A percentile compares a stretch with the other conserved stretches of the same genome.
These are phyloP conservation scores for Oreocharis arfaki DNA, from an alignment of 2,113 vertebrate genomes.

Conservation along the genomic window DNA sequence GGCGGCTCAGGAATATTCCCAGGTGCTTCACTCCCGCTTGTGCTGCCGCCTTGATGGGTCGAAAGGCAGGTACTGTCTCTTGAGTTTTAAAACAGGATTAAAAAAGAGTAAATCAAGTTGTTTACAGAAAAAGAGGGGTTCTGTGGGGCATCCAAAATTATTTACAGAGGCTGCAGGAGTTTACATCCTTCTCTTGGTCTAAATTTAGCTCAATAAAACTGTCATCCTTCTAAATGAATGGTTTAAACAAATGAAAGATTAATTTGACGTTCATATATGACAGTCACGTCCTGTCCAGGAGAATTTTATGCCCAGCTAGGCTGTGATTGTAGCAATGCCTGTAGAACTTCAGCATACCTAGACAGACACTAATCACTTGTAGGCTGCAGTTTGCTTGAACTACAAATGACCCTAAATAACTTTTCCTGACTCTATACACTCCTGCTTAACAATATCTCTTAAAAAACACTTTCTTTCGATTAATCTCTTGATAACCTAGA, in stretches of 20 bases:
- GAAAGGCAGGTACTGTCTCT: background rate
- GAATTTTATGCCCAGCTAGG: background rate
- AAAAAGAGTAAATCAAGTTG: background rate
- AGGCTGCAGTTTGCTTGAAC: background rate
- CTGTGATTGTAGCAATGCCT: background rate
- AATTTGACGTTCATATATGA: background rate
- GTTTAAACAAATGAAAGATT: background rate
- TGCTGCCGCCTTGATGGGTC: background rate
- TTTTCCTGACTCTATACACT: background rate
- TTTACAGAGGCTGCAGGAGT: background rate
- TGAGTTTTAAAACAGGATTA: background rate
- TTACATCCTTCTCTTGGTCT: background rate
- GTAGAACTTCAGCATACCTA: background rate
- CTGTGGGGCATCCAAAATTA: background rate
- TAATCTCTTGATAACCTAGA: background rate
- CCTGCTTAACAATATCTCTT: background rate
- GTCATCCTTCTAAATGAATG: background rate
- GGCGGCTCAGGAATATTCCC: background rate
- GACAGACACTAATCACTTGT: background rate
- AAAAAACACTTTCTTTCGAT: background rate
- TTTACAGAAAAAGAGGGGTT: background rate
- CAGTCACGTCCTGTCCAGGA: background rate
- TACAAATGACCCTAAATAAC: background rate
- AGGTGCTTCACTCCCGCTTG: fast-evolving
- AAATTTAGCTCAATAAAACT: background rate